Conservation (phyloP, 2,888 invertebrate species). For the Melieria picta region DNA sequence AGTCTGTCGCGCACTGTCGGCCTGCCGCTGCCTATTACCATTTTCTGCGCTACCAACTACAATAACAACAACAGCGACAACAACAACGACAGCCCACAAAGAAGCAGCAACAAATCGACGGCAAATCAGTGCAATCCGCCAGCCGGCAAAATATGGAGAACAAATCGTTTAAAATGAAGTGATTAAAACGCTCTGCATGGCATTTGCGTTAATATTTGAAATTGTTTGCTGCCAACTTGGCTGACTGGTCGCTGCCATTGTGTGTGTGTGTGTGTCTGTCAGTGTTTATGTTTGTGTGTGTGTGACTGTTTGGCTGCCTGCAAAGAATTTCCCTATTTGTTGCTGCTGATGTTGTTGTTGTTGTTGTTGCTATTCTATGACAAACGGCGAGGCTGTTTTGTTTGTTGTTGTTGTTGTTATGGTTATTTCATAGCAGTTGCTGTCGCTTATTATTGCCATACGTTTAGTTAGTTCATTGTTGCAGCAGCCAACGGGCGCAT, state of each 20-base stretch:
- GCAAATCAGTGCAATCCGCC: constrained; percentile 25
- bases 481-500: background rate
- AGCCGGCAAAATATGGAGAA: constrained; percentile 21
- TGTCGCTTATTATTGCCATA: background rate
- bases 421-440: background rate
- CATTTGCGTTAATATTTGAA: constrained; percentile 14
- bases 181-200: constrained; percentile 24
- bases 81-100: constrained; percentile 32
- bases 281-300: constrained; percentile 16
- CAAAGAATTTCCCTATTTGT: constrained; percentile 24
- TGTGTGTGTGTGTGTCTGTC: constrained; percentile 32
- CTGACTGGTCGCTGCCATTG: constrained; percentile 34
- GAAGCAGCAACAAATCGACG: constrained; percentile 24
- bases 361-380: background rate
- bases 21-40: background rate
- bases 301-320: background rate
- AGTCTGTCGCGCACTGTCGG: background rate
- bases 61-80: constrained; percentile 37
- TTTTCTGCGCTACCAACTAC: constrained; percentile 34
- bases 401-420: background rate
- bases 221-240: constrained; percentile 10
- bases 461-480: background rate
- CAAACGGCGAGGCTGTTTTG: background rate
- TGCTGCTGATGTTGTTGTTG: constrained; percentile 9
- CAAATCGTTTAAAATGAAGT: constrained; percentile 33